phyloP scores from a whole-genome alignment of 2,797 vertebrate species.

The Xerus rutilus region DNA sequence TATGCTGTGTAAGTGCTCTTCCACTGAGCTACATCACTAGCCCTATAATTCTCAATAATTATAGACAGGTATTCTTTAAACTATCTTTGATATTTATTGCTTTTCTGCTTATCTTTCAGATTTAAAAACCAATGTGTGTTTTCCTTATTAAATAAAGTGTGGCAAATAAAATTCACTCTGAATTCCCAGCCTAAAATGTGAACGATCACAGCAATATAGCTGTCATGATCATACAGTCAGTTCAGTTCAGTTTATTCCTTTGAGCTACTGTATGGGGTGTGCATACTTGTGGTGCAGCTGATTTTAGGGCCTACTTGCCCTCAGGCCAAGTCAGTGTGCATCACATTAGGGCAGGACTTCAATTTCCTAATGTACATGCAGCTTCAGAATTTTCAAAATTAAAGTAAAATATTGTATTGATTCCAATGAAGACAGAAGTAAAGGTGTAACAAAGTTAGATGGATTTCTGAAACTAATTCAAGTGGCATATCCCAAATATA shows the following conservation, averaged over 20 bases:
- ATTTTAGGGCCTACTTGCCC: neutral
- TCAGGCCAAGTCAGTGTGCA: neutral
- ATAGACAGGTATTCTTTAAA: neutral
- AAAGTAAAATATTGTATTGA: constrained; percentile 17
- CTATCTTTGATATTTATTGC: neutral
- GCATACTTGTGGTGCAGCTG: neutral
- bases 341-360: neutral
- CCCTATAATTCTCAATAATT: neutral
- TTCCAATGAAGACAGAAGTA: neutral
- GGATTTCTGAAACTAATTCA: constrained; percentile 4
- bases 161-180: neutral
- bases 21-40: neutral
- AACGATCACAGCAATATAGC: neutral
- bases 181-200: neutral
- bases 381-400: neutral
- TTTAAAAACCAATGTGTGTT: constrained; percentile 13
- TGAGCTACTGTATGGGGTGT: neutral
- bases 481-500: neutral
- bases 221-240: neutral
- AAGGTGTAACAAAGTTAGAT: neutral
- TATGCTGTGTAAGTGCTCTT: neutral
- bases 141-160: neutral
- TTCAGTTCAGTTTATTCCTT: neutral
- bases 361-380: neutral
- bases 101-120: constrained; percentile 41